Percentiles rank a stretch among this genome's conserved stretches.
phyloP scores from a whole-genome alignment of 2,113 vertebrate species.

The Atlantisia rogersi region DNA sequence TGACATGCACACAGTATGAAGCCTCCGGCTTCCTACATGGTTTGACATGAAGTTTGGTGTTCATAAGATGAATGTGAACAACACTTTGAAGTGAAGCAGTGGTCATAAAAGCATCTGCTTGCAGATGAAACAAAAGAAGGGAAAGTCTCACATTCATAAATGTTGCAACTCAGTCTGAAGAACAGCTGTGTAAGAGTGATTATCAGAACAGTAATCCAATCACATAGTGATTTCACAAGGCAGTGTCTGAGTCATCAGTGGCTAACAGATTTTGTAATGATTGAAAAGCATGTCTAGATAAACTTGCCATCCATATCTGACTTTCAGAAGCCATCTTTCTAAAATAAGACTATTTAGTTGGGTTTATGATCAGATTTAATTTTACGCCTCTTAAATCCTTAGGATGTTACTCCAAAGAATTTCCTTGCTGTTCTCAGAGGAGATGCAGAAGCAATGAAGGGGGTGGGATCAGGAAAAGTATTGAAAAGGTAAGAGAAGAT shows the following conservation, averaged over 20 bases:
- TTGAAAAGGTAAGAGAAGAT: constrained; percentile 83
- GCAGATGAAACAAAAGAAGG: background rate
- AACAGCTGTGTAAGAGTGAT: background rate
- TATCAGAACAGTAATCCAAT: background rate
- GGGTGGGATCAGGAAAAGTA: constrained; percentile 91
- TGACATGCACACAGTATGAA: background rate
- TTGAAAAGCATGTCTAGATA: background rate
- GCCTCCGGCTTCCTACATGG: background rate
- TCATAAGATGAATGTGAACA: background rate
- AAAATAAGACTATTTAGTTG: background rate
- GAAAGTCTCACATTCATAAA: background rate
- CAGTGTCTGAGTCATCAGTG: background rate
- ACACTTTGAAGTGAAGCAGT: background rate
- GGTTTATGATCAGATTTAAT: background rate
- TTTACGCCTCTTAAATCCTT: background rate
- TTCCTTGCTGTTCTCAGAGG: constrained; percentile 93
- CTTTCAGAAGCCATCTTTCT: background rate
- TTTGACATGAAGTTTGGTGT: background rate
- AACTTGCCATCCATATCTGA: background rate
- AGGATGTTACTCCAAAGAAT: constrained; percentile 92
- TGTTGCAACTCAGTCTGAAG: background rate
- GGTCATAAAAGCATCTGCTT: background rate
- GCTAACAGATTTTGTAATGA: background rate
- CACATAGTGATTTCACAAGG: background rate
- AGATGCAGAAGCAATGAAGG: constrained; percentile 80